Base-by-base conservation (phyloP, 2,888 invertebrate genomes). In the Cephus rjabovi region DNA sequence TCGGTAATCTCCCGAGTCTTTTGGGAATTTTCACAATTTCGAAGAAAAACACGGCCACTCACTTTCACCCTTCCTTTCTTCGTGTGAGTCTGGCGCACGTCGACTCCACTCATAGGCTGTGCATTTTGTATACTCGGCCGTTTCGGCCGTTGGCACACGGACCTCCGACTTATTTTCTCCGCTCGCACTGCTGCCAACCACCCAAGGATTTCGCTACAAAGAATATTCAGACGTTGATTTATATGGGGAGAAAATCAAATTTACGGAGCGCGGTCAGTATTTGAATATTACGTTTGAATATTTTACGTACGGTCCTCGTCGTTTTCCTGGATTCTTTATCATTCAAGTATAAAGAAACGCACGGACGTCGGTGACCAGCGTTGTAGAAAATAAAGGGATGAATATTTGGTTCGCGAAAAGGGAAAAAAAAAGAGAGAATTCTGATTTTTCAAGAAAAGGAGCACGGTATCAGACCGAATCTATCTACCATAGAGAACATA, bases 221-320 rank as follows among this genome's bases (percentile, higher is more conserved):
- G 79, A 78, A 80, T 80, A 79, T 83, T 81, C 80, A 78, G 82
- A 86, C 84, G 83, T 85, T 85, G 87, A 88, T 87, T 87, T 85
- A 85, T 86, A 83, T 79, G 79, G 79, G 83, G 79, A 73, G 84
- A 79, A 87, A 89, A 89, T 88, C 87, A 86, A 86, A 87, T 89
- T 87, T 83, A 76, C 82, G 82, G 82, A 83, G 85, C 84, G 82
- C 83, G 87, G 87, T 84, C 87, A 83, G 84, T 85, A 87, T 89
- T 89, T 89, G 89, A 89, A 89, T 89, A 89, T 88, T 87, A 79
- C 83, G 83, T 88, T 88, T 87, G 88, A 89, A 89, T 88, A 88
- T 86, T 84, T 88, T 85, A 85, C 75, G 74, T 35, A 2, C 1
- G 4, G 12, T 34, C 33, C 71, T 34, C 23, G 33, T 12, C 31